These are phyloP conservation scores for Pogoniulus pusillus DNA, from an alignment of 2,797 vertebrate genomes.

Conservation along the genomic window DNA sequence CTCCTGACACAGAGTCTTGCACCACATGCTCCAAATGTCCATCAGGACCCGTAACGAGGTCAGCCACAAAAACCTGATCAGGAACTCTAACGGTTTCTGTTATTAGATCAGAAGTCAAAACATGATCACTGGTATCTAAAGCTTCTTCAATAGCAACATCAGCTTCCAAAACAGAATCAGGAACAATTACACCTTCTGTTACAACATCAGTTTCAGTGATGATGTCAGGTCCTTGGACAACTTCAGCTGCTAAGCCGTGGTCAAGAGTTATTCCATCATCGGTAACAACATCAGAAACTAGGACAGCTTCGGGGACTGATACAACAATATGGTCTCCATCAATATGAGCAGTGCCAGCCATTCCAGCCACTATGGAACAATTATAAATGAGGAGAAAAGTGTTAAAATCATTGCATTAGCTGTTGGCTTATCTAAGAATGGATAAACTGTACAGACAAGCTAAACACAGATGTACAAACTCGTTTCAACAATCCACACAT, in stretches of 20 bases:
- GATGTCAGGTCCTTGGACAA: constrained; percentile 92
- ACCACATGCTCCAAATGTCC: constrained; percentile 88
- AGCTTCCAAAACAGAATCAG: constrained; percentile 91
- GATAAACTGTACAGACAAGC: not conserved
- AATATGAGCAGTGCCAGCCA: constrained; percentile 96
- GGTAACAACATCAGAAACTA: constrained; percentile 95
- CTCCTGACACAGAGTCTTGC: constrained; percentile 78
- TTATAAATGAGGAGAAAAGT: not conserved
- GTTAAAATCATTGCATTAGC: not conserved
- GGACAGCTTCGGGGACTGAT: constrained; percentile 95
- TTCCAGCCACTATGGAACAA: constrained; percentile 88
- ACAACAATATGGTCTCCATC: constrained; percentile 98
- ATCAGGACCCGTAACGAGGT: constrained; percentile 89
- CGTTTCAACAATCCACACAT: not conserved
- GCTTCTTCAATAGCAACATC: constrained; percentile 94
- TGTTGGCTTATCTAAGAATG: not conserved
- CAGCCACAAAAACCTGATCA: constrained; percentile 95
- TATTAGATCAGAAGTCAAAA: constrained; percentile 87
- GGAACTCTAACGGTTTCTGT: constrained; percentile 82
- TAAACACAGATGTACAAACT: not conserved
- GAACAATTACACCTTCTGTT: constrained; percentile 91
- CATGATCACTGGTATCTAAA: constrained; percentile 86
- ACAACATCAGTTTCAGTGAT: constrained; percentile 88
- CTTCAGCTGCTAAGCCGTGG: constrained; percentile 91
- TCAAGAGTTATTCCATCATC: constrained; percentile 95